Percentiles rank a stretch among this genome's conserved stretches.
Evolutionary conservation across 2,888 invertebrate genomes (phyloP).

Genomic region (Itoplectis maculator): DNA sequence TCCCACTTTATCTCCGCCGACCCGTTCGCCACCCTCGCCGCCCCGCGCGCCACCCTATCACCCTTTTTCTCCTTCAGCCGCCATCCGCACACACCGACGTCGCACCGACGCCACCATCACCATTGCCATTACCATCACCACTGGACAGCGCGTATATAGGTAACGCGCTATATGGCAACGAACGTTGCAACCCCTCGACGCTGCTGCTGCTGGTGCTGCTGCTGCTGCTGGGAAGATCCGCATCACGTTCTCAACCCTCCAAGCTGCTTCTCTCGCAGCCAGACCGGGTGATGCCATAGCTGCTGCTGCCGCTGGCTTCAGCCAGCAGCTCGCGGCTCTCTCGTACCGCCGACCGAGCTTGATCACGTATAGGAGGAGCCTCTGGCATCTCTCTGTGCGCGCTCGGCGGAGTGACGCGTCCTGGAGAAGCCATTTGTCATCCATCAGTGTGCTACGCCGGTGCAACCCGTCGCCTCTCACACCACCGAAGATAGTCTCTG

Average conservation of each 20-base stretch:
- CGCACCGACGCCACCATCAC: slow-evolving; percentile 85
- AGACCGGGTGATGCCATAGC: slow-evolving; percentile 61
- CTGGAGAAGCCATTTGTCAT: slow-evolving; percentile 85
- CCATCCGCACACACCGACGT: slow-evolving; percentile 83
- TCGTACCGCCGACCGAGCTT: slow-evolving; percentile 66
- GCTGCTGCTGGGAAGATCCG: slow-evolving; percentile 49
- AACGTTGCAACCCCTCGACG: slow-evolving; percentile 66
- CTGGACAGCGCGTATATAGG: slow-evolving; percentile 78
- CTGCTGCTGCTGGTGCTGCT: too few species aligned
- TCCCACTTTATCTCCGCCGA: slow-evolving; percentile 85
- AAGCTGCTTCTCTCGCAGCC: slow-evolving; percentile 61
- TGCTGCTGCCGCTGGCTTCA: slow-evolving; percentile 37
- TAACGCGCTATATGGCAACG: slow-evolving; percentile 39
- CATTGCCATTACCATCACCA: slow-evolving; percentile 80
- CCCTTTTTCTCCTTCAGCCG: slow-evolving; percentile 74
- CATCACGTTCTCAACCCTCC: slow-evolving; percentile 69
- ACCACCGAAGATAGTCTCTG: slow-evolving; percentile 74
- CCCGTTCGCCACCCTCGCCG: slow-evolving; percentile 85
- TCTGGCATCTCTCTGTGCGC: slow-evolving; percentile 83
- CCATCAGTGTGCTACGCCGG: slow-evolving; percentile 79
- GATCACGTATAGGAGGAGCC: slow-evolving; percentile 83
- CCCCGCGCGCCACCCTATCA: slow-evolving; percentile 79
- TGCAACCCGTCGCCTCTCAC: slow-evolving; percentile 61
- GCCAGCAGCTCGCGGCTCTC: too few species aligned
- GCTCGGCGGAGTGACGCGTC: slow-evolving; percentile 84